Conservation (phyloP, 2,888 invertebrate genomes). For the Coronaproctus castanopsis region DNA sequence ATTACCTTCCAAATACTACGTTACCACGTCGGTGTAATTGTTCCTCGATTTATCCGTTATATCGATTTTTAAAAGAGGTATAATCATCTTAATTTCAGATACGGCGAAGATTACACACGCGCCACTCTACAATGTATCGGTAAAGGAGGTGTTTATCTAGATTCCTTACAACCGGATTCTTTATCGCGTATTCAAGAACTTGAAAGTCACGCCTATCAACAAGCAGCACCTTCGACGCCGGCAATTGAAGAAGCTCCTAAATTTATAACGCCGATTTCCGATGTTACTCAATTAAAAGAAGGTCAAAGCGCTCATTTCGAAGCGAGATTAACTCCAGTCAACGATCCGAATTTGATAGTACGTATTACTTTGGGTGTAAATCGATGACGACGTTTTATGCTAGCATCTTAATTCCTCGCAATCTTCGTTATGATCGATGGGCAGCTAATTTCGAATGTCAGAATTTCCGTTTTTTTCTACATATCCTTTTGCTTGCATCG, state of each 20-base stretch:
- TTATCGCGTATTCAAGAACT: slow-evolving; percentile 69
- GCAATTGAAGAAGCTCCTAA: slow-evolving; percentile 64
- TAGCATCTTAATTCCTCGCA: no score
- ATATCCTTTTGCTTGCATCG: no score
- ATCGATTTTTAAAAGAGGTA: no score
- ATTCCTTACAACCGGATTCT: slow-evolving; percentile 77
- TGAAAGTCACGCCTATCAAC: slow-evolving; percentile 49
- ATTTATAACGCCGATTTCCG: slow-evolving; percentile 69
- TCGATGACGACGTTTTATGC: no score
- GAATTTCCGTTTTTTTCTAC: no score
- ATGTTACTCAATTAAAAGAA: slow-evolving; percentile 69
- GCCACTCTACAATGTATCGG: slow-evolving; percentile 69
- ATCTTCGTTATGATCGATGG: no score
- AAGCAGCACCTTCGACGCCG: slow-evolving; percentile 32
- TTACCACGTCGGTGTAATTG: no score
- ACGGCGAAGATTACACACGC: slow-evolving; percentile 69
- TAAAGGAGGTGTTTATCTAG: slow-evolving; percentile 65
- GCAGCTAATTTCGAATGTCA: no score
- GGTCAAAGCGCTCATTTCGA: slow-evolving; percentile 89
- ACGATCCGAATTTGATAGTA: slow-evolving; percentile 76
- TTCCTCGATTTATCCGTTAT: no score
- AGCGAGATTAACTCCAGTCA: slow-evolving; percentile 77
- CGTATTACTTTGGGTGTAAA: slow-evolving; percentile 9
- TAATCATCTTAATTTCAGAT: no score
- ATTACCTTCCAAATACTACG: no score